Evolutionary conservation across 1,140 invertebrate species (phyloP).

Genomic region (Condylostylus longicornis): DNA sequence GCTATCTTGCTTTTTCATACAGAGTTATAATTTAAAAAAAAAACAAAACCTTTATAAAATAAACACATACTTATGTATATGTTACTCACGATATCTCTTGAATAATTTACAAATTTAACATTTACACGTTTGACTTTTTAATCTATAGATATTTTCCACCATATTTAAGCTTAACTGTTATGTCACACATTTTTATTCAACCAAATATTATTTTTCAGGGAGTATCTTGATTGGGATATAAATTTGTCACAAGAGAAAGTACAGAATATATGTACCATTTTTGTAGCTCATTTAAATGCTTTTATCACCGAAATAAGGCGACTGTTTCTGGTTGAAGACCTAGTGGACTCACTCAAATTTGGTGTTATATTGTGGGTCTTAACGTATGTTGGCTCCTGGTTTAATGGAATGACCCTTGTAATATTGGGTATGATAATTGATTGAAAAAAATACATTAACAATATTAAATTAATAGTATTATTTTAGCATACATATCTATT

Average conservation of each 20-base stretch:
- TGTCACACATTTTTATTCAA: constrained; percentile 6
- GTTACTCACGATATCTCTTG: too few relatives aligned
- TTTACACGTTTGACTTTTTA: too few relatives aligned
- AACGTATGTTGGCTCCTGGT: constrained; percentile 92
- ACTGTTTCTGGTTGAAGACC: constrained; percentile 89
- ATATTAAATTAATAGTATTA: constrained; percentile 8
- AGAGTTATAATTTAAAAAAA: too few relatives aligned
- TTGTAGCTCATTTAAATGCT: constrained; percentile 72
- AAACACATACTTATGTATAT: too few relatives aligned
- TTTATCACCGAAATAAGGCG: constrained; percentile 66
- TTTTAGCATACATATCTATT: constrained; percentile 73
- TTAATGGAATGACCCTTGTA: constrained; percentile 93
- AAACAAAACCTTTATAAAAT: too few relatives aligned
- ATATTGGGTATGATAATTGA: constrained; percentile 60
- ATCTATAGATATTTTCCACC: too few relatives aligned
- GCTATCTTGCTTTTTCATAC: too few relatives aligned
- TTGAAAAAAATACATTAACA: neutral
- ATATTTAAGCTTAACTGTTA: too few relatives aligned
- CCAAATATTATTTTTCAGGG: constrained; percentile 47
- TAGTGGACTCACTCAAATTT: constrained; percentile 92
- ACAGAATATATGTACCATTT: constrained; percentile 65
- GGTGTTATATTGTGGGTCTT: constrained; percentile 82
- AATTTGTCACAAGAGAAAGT: constrained; percentile 74
- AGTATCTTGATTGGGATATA: constrained; percentile 74
- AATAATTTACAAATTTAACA: too few relatives aligned